phyloP scores from a whole-genome alignment of 1,140 invertebrate species.

The Drosophila insularis region DNA sequence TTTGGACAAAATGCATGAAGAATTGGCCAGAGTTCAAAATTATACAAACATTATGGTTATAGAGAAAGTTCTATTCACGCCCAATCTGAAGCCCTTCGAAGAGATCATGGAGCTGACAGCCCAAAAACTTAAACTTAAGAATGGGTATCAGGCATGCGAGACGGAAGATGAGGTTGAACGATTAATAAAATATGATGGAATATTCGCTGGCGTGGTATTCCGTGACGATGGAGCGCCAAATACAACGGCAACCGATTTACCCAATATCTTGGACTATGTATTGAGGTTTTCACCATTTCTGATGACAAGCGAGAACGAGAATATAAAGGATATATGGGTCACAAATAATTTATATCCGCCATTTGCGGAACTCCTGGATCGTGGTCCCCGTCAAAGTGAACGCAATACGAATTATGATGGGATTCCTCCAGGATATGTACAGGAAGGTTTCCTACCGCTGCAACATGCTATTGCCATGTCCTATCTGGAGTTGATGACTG shows the following conservation, averaged over 20 bases:
- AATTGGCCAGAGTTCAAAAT: neutral
- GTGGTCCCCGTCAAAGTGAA: neutral
- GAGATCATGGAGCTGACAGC: neutral
- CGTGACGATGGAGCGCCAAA: neutral
- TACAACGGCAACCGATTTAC: neutral
- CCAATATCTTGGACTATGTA: neutral
- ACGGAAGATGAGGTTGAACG: neutral
- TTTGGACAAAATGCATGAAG: neutral
- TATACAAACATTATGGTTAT: neutral
- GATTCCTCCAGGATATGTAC: neutral
- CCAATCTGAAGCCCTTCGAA: neutral
- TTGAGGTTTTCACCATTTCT: neutral
- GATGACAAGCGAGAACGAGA: neutral
- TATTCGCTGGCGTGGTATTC: neutral
- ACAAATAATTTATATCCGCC: neutral
- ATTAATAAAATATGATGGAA: neutral
- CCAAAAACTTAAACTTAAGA: neutral
- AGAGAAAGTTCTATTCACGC: neutral
- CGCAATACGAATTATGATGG: neutral
- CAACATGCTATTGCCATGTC: constrained; percentile 2
- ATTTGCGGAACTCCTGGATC: neutral
- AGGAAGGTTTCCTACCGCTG: neutral
- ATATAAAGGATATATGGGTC: neutral
- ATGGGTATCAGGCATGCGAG: neutral
- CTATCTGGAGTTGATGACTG: neutral